A percentile compares a stretch with the other conserved stretches of the same genome.
These are phyloP conservation scores for Stichopus horrens DNA, from an alignment of 53 echinoderm and acorn worm species.

Conservation along the genomic window DNA sequence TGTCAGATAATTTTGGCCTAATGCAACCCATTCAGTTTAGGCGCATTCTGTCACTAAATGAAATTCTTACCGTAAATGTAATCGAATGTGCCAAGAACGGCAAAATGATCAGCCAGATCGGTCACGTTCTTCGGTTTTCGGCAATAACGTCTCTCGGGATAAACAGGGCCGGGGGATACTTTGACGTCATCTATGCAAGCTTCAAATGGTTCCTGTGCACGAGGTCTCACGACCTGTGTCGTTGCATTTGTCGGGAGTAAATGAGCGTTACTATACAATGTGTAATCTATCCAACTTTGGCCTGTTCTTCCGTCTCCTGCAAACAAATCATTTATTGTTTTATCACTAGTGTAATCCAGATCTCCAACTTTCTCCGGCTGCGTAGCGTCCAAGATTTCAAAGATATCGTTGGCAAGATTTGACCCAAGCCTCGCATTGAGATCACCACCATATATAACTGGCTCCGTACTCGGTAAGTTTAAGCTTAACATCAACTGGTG, in stretches of 20 bases:
- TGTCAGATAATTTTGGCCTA: too few species aligned
- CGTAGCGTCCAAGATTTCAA: slow-evolving; percentile 39
- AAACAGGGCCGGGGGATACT: slow-evolving; percentile 51
- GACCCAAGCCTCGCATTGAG: slow-evolving; percentile 58
- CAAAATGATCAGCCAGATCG: slow-evolving; percentile 83
- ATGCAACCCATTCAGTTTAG: too few species aligned
- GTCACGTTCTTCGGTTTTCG: slow-evolving; percentile 52
- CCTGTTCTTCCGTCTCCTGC: slow-evolving; percentile 37
- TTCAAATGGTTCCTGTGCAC: slow-evolving; percentile 51
- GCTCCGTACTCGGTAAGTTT: slow-evolving; percentile 57
- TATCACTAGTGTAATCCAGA: slow-evolving; percentile 69
- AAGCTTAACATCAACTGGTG: slow-evolving; percentile 54
- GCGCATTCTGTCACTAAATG: too few species aligned
- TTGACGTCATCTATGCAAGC: slow-evolving; percentile 60
- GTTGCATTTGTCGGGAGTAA: slow-evolving; percentile 59
- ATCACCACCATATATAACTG: slow-evolving; percentile 73
- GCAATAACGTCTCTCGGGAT: slow-evolving; percentile 64
- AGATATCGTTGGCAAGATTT: slow-evolving; percentile 39
- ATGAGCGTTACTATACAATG: slow-evolving; percentile 67
- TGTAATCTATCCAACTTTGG: slow-evolving; percentile 76
- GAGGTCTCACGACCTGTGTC: slow-evolving; percentile 59
- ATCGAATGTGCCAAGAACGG: slow-evolving; percentile 71
- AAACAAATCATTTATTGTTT: slow-evolving; percentile 68
- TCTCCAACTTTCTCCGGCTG: slow-evolving; percentile 68
- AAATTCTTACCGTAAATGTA: slow-evolving; percentile 26